Evolutionary conservation across 2,113 vertebrate genomes (phyloP), one percentile per base, ranked within the genome.

Genomic region (Podocnemis expansa): DNA sequence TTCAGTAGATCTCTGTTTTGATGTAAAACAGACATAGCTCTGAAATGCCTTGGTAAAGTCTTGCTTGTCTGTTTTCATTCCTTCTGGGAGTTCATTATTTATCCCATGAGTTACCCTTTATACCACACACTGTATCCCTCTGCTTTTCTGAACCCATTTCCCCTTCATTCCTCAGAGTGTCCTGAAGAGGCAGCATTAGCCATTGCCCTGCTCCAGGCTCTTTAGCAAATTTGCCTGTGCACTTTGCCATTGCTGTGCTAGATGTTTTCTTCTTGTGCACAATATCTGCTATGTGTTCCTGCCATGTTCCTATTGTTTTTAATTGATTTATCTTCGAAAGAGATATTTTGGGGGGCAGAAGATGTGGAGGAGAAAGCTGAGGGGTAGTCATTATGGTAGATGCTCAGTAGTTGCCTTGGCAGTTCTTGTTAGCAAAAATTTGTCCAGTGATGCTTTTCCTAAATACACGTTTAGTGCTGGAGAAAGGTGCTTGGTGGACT

Each of bases 41-140:
- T 34, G 45, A 84, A 84, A 19, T 1, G 0, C 12, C 78, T 60
- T 1, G 5, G 22, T 2, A 52, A 31, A 85, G 52, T 60, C 58
- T 60, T 11, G 14, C n/a, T 60, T 6, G 0, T 41, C 56, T 5
- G 60, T 56, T 31, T n/a, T 80, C 3, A 0, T 70, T 86, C 67
- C 54, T 79, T 9, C 81, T 38, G 24, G 24, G 38, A 11, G 3
- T 1, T 47, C 41, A 45, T 75, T 73, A 0, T 60, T 52, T 63
- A 81, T 25, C 0, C 0, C 41, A 1, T 1, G 4, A 7, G 86
- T 82, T n/a, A 11, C 49, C 45, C 70, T 82, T 49, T 5, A 0
- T 55, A 63, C 78, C 29, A 80, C 10, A 80, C 8, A 1, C 54
- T 43, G 47, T 49, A 29, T 47, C 29, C 41, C 38, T 11, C 84